Evolutionary conservation across 1,140 invertebrate genomes (phyloP).

Genomic region (Batillaria attramentaria): DNA sequence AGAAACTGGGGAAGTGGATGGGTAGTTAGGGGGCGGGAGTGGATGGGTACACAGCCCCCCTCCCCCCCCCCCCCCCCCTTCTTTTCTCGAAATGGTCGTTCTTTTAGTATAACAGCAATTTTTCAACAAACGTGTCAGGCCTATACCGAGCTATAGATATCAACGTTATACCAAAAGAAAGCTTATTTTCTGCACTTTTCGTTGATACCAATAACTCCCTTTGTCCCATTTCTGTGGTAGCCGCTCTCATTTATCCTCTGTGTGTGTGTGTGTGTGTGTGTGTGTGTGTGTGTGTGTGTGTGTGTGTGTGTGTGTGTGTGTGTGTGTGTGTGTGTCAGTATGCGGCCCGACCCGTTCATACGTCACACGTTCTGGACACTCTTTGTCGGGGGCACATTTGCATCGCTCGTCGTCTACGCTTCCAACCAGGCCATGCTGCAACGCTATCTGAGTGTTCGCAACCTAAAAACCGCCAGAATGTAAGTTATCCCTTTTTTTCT

Average conservation of each 20-base stretch:
- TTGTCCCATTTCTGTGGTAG: neutral
- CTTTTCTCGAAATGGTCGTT: too few relatives aligned
- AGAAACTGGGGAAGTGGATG: too few relatives aligned
- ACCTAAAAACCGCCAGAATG: constrained; percentile 78
- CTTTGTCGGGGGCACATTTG: constrained; percentile 86
- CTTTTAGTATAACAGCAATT: too few relatives aligned
- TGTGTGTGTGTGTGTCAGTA: constrained; percentile 72
- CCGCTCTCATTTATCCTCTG: neutral
- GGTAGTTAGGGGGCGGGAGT: neutral
- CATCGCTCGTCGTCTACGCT: constrained; percentile 90
- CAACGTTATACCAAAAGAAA: too few relatives aligned
- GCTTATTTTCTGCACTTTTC: too few relatives aligned
- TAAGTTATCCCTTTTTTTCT: constrained; percentile 68
- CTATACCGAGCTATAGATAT: too few relatives aligned
- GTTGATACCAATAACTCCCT: too few relatives aligned
- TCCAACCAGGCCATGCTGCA: constrained; percentile 94
- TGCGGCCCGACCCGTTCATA: constrained; percentile 82
- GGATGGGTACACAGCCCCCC: neutral
- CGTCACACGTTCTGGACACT: constrained; percentile 91
- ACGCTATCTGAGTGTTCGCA: constrained; percentile 87
- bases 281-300: neutral
- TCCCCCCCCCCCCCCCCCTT: neutral
- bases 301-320: neutral
- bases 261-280: neutral
- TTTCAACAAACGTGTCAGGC: too few relatives aligned